A percentile compares a stretch with the other conserved stretches of the same genome.
Evolutionary conservation across 2,113 vertebrate species (phyloP).

Genomic region (Chiloscyllium plagiosum): DNA sequence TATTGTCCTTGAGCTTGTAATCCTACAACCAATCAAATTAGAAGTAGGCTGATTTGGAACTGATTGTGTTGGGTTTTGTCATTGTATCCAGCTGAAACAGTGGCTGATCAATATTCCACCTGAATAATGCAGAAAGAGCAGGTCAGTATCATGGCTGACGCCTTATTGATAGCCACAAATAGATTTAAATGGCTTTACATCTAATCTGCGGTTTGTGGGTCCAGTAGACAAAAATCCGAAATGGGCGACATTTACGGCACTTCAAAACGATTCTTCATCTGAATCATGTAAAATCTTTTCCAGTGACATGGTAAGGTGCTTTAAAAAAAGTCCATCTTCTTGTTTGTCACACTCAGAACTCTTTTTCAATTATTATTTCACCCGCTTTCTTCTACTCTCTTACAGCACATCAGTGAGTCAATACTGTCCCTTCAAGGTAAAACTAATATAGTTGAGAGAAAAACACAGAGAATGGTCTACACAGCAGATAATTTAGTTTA

Average conservation of each 20-base stretch:
- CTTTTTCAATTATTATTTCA: not conserved
- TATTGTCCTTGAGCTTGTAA: not conserved
- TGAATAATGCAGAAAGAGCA: not conserved
- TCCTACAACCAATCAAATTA: not conserved
- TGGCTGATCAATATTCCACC: not conserved
- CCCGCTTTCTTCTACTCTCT: not conserved
- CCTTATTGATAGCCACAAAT: not conserved
- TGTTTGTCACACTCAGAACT: not conserved
- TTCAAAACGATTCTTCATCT: not conserved
- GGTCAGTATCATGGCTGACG: not conserved
- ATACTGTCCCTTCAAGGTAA: not conserved
- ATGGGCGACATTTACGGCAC: not conserved
- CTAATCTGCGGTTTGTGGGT: not conserved
- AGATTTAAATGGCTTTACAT: not conserved
- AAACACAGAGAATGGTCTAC: not conserved
- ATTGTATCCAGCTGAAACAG: not conserved
- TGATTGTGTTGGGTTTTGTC: not conserved
- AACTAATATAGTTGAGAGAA: not conserved
- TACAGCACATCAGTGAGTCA: not conserved
- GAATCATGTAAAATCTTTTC: not conserved
- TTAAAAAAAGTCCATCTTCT: not conserved
- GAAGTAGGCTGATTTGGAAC: not conserved
- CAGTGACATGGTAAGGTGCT: not conserved
- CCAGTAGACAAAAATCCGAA: not conserved
- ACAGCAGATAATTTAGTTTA: not conserved